phyloP scores from a whole-genome alignment of 2,888 invertebrate species.

The Eristalis tenax region DNA sequence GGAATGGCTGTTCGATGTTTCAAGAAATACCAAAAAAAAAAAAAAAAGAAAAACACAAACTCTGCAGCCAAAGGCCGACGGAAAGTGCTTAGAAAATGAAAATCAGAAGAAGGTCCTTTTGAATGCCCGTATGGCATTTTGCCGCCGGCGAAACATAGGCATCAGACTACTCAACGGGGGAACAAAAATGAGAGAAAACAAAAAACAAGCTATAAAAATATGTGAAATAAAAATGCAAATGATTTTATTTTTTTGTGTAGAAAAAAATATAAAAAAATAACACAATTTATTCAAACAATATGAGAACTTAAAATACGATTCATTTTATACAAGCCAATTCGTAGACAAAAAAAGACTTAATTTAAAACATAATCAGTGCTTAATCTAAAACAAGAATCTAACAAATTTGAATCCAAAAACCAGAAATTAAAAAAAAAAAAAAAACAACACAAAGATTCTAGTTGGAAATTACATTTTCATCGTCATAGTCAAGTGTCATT shows the following conservation, averaged over 20 bases:
- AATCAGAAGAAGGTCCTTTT: no score
- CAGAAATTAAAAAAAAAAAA: constrained; percentile 1
- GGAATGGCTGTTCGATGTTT: background rate
- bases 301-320: no score
- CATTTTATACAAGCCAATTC: constrained; percentile 17
- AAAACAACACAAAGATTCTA: constrained; percentile 52
- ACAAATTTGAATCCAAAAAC: background rate
- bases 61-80: background rate
- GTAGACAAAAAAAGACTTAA: no score
- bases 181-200: background rate
- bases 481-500: constrained; percentile 81
- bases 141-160: background rate
- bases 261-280: background rate
- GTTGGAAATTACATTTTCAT: constrained; percentile 79
- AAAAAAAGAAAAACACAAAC: background rate
- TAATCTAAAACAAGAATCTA: constrained; percentile 12
- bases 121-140: background rate
- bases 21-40: background rate
- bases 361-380: background rate
- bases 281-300: background rate
- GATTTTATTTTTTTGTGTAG: background rate
- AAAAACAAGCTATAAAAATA: background rate
- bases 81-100: no score
- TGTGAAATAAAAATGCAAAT: background rate
- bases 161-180: background rate